phyloP scores from a whole-genome alignment of 2,113 vertebrate species.

The Aphyosemion australe region DNA sequence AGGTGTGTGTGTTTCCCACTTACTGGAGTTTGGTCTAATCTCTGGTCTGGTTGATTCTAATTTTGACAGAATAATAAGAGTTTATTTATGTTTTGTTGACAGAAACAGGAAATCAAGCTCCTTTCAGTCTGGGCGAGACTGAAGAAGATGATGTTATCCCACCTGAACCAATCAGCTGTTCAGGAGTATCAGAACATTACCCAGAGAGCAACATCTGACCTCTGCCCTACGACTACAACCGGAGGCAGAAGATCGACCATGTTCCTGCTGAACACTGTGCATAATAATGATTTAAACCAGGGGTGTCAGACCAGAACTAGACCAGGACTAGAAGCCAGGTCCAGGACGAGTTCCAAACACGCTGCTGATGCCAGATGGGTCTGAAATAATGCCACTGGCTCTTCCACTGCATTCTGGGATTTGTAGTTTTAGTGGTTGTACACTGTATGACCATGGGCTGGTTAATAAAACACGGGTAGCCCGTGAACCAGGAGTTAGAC shows the following conservation, averaged over 20 bases:
- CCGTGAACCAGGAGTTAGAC: no score
- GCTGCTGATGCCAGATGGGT: no score
- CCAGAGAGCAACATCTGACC: constrained; percentile 32
- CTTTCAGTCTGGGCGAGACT: constrained; percentile 77
- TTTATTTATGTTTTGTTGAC: background rate
- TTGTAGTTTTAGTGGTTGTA: no score
- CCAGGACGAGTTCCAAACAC: no score
- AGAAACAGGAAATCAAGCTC: constrained; percentile 81
- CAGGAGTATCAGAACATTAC: constrained; percentile 31
- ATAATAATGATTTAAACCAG: constrained; percentile 43
- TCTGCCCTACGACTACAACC: constrained; percentile 7
- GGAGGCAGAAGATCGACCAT: constrained; percentile 19
- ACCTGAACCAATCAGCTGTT: constrained; percentile 24
- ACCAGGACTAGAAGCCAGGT: no score
- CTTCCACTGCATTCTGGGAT: no score
- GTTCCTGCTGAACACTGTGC: constrained; percentile 56
- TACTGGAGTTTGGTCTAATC: no score
- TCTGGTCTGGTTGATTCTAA: background rate
- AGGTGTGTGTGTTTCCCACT: no score
- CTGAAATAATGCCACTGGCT: no score
- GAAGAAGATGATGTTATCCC: constrained; percentile 51
- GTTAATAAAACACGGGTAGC: no score
- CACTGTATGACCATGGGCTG: no score
- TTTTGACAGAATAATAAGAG: background rate
- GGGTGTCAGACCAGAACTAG: no score